Percentiles rank a stretch among this genome's conserved stretches.
phyloP scores from a whole-genome alignment of 2,888 invertebrate species.

The Amiota communis region DNA sequence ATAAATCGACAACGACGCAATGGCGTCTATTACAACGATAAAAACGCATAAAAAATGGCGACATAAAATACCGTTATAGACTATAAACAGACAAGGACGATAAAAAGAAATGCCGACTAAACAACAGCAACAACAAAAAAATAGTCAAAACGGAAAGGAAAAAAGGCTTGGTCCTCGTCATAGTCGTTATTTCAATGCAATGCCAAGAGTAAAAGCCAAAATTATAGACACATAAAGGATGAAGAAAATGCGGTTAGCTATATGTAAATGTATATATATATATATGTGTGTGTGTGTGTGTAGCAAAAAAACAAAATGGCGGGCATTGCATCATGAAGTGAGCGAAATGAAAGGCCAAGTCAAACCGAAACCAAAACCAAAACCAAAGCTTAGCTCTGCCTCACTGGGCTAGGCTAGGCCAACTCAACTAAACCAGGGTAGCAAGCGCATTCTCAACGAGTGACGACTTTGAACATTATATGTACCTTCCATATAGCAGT shows the following conservation, averaged over 20 bases:
- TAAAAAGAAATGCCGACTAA: background rate
- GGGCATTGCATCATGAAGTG: constrained; percentile 5
- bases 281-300: too few relatives aligned
- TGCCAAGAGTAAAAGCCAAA: constrained; percentile 15
- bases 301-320: constrained; percentile 11
- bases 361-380: background rate
- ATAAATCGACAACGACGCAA: constrained; percentile 42
- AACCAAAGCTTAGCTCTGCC: too few relatives aligned
- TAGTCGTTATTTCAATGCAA: background rate
- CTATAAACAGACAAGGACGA: background rate
- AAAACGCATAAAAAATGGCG: constrained; percentile 42
- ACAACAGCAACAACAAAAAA: background rate
- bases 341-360: constrained; percentile 13
- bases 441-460: background rate
- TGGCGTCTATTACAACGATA: constrained; percentile 29
- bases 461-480: too few relatives aligned
- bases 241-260: background rate
- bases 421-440: constrained; percentile 27
- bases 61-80: constrained; percentile 32
- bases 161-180: constrained; percentile 17
- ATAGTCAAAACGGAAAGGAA: constrained; percentile 7
- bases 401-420: too few relatives aligned
- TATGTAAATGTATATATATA: too few relatives aligned
- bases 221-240: background rate
- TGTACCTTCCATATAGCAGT: too few relatives aligned